phyloP scores from a whole-genome alignment of 2,113 vertebrate species.

The Brachionichthys hirsutus region DNA sequence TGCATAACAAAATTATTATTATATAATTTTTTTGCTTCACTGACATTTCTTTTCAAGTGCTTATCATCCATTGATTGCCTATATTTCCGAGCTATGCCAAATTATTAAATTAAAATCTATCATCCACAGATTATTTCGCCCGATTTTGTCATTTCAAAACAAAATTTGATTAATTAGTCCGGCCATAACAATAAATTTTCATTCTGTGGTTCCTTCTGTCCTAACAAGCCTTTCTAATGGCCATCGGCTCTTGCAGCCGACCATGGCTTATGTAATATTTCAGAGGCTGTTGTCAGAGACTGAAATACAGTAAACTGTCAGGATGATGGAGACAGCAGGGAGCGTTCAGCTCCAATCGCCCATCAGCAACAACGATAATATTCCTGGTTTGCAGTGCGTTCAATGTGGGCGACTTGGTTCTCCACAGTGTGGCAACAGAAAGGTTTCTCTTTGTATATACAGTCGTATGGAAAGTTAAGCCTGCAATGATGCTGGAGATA shows the following conservation, averaged over 20 bases:
- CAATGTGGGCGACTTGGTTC: background rate
- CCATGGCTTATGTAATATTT: slow-evolving; percentile 21
- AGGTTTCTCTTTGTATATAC: no score
- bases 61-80: background rate
- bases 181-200: background rate
- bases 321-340: slow-evolving; percentile 15
- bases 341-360: no score
- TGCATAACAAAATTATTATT: background rate
- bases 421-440: background rate
- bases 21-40: background rate
- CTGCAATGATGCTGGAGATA: no score
- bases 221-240: background rate
- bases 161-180: background rate
- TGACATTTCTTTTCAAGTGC: background rate
- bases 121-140: no score
- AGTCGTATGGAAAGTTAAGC: background rate
- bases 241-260: slow-evolving; percentile 1
- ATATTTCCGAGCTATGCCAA: no score
- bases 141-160: no score
- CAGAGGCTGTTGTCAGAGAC: slow-evolving; percentile 30
- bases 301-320: background rate
- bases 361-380: no score
- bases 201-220: background rate
- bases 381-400: slow-evolving; percentile 5
- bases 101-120: no score